phyloP scores from a whole-genome alignment of 2,888 invertebrate species.

The Diabrotica balteata region DNA sequence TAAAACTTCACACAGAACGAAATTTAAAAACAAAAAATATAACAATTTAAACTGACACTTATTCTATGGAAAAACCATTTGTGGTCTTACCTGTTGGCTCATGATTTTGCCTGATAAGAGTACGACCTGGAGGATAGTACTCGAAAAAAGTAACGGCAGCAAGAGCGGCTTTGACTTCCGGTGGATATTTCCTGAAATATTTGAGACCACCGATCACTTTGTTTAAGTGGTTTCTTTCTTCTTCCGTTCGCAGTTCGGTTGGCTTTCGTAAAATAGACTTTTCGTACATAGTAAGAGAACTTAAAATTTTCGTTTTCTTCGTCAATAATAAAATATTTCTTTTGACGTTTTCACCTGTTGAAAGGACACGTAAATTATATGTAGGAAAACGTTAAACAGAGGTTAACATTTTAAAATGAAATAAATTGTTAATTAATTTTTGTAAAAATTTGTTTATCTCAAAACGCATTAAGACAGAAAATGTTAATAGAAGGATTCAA shows the following conservation, averaged over 20 bases:
- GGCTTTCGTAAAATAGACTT: slow-evolving; percentile 68
- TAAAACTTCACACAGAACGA: too few relatives aligned
- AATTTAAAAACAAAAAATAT: background rate
- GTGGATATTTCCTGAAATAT: slow-evolving; percentile 61
- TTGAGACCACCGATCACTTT: slow-evolving; percentile 67
- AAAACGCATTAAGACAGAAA: too few relatives aligned
- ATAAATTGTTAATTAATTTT: too few relatives aligned
- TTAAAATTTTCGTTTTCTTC: slow-evolving; percentile 47
- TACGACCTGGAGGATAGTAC: slow-evolving; percentile 66
- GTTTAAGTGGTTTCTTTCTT: slow-evolving; percentile 67
- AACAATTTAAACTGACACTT: background rate
- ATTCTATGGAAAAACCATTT: background rate
- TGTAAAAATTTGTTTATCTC: too few relatives aligned
- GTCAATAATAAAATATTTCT: slow-evolving; percentile 61
- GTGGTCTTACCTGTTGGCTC: slow-evolving; percentile 36
- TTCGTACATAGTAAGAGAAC: slow-evolving; percentile 58
- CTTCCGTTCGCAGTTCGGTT: slow-evolving; percentile 64
- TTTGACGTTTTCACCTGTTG: slow-evolving; percentile 61
- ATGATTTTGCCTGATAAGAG: slow-evolving; percentile 69
- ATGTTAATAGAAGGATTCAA: too few relatives aligned
- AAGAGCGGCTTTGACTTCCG: slow-evolving; percentile 66
- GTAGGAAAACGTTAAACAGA: too few relatives aligned
- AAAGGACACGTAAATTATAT: background rate
- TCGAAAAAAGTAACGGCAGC: slow-evolving; percentile 69
- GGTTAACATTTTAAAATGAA: too few relatives aligned